Evolutionary conservation across 2,888 invertebrate genomes (phyloP), one percentile per base, ranked within the genome.

Genomic region (Pimpla rufipes): DNA sequence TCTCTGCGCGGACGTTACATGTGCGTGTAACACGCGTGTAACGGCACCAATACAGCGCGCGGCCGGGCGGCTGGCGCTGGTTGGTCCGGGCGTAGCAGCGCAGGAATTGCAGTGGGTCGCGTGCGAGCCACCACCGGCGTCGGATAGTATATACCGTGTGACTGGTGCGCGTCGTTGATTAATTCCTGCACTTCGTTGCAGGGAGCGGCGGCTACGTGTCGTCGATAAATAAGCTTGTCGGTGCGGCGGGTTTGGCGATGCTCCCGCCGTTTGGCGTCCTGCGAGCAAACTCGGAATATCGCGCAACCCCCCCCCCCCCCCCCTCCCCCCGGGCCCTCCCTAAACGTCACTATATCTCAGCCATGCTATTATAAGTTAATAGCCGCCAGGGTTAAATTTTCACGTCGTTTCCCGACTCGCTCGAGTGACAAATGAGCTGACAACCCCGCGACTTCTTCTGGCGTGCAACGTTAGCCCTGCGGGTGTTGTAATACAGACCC

Each of bases 351-450:
- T 57, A 23, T 42, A 42, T 16, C 57, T 59, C 57, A 59, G 35
- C 35, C 57, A 21, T 18, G 47, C 57, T 5, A 29, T 29, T 29
- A 5, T 29, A 29, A 29, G 29, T 73, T 59, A 57, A 73, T 45
- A 45, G 73, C 29, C 11, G 16, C 68, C 71, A 70, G 84, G 85
- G 85, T 85, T 87, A 81, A 85, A 85, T 83, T 89, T 87, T 87
- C 85, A 85, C 84, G 83, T 87, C 88, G 87, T 88, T 89, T 88
- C 82, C 79, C 86, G 66, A 68, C 11, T 52, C 87, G 85, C 57
- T 81, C 84, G 78, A 82, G 84, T 85, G 89, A 87, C 82, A 88
- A 89, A 90, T 88, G 84, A 87, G 76, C n/a, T n/a, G n/a, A n/a
- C n/a, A 86, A 83, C 67, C 50, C n/a, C n/a, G 5, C 29, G 29